phyloP scores from a whole-genome alignment of 1,140 invertebrate genomes.

The Apolygus lucorum region DNA sequence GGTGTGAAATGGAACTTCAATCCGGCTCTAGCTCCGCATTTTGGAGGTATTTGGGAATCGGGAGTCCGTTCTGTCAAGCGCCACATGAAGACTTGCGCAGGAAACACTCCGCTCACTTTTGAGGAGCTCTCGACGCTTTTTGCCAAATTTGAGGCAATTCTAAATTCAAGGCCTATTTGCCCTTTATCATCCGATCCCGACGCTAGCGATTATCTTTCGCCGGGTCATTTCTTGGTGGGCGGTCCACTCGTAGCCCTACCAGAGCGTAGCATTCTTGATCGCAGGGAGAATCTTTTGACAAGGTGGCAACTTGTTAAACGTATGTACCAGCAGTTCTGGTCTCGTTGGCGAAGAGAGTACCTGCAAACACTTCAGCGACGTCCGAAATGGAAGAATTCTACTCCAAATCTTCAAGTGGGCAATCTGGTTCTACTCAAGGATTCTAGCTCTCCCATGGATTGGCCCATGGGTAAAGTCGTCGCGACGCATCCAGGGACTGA shows the following conservation, averaged over 20 bases:
- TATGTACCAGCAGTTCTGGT: too few relatives aligned
- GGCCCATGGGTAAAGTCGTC: too few relatives aligned
- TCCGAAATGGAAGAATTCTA: too few relatives aligned
- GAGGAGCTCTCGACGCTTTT: conserved; percentile 31
- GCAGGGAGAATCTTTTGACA: conserved; percentile 29
- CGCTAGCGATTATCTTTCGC: conserved; percentile 31
- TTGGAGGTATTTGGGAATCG: conserved; percentile 42
- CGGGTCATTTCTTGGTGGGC: conserved; percentile 35
- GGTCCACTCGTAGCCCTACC: background rate
- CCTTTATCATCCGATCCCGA: conserved; percentile 33
- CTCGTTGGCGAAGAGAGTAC: too few relatives aligned
- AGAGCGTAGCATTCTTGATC: background rate
- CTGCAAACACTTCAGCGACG: too few relatives aligned
- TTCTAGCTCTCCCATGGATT: too few relatives aligned
- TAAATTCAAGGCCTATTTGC: conserved; percentile 32
- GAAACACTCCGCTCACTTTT: conserved; percentile 25
- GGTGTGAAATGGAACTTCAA: conserved; percentile 45
- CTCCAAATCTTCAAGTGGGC: too few relatives aligned
- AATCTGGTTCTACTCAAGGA: too few relatives aligned
- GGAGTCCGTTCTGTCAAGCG: conserved; percentile 39
- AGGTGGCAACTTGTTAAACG: too few relatives aligned
- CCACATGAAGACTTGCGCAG: conserved; percentile 35
- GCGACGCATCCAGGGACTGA: too few relatives aligned
- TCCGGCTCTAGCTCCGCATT: conserved; percentile 39
- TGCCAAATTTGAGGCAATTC: conserved; percentile 31